Conservation (phyloP, 2,113 vertebrate species). For the Phocoena phocoena region DNA sequence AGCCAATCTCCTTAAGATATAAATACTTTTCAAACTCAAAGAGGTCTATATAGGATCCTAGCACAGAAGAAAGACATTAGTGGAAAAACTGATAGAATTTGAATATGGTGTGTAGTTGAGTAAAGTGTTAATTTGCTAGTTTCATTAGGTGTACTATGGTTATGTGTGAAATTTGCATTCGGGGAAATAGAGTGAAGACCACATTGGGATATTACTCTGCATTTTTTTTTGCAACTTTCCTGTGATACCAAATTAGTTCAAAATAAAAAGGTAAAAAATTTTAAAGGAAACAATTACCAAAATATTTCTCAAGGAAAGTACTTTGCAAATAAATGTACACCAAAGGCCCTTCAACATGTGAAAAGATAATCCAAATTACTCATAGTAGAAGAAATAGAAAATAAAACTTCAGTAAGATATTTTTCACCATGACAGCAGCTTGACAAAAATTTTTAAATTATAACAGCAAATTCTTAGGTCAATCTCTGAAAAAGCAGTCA, state of each 20-base stretch:
- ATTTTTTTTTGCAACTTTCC: background rate
- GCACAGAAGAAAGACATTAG: background rate
- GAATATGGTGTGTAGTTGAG: background rate
- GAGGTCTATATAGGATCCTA: background rate
- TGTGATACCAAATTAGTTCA: background rate
- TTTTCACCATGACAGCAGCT: background rate
- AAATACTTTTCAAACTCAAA: background rate
- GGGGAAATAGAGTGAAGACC: background rate
- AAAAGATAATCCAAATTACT: background rate
- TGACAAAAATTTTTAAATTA: background rate
- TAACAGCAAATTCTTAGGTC: background rate
- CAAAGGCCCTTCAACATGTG: background rate
- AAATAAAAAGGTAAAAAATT: background rate
- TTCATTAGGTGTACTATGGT: background rate
- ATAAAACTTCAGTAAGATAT: background rate
- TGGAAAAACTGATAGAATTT: background rate
- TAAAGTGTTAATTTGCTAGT: background rate
- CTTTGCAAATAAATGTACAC: background rate
- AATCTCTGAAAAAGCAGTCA: background rate
- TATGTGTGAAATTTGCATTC: background rate
- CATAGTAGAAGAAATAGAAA: background rate
- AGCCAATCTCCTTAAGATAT: background rate
- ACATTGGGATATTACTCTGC: fast-evolving
- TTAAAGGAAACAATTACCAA: background rate
- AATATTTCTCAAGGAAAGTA: background rate